Conservation (phyloP, 1,140 invertebrate species). For the Tetramorium parvispinum region DNA sequence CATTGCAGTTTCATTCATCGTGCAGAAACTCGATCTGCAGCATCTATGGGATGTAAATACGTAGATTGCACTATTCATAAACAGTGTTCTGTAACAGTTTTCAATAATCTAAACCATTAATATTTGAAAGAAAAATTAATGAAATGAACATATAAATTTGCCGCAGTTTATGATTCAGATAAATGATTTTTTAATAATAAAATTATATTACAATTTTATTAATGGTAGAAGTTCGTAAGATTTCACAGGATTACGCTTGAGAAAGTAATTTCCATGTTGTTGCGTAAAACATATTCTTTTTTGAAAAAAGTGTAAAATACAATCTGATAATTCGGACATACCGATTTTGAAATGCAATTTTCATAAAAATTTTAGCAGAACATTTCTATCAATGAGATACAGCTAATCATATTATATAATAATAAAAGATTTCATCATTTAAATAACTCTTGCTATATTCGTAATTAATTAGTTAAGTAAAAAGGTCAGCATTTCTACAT, state of each 20-base stretch:
- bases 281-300: background rate
- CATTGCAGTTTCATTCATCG: slow-evolving; percentile 20
- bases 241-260: background rate
- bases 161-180: background rate
- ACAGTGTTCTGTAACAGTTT: background rate
- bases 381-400: background rate
- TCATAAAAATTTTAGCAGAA: background rate
- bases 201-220: background rate
- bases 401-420: background rate
- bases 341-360: background rate
- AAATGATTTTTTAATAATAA: background rate
- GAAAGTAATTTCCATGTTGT: background rate
- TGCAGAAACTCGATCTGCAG: slow-evolving; percentile 9
- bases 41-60: slow-evolving; percentile 6
- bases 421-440: slow-evolving; percentile 21
- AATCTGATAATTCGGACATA: background rate
- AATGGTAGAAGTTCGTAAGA: background rate
- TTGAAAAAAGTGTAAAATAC: background rate
- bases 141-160: background rate
- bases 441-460: background rate
- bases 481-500: background rate
- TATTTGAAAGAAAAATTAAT: background rate
- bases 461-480: background rate
- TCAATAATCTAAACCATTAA: background rate
- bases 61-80: background rate